Percentiles rank a stretch among this genome's conserved stretches.
phyloP scores from a whole-genome alignment of 2,113 vertebrate species.

The Semnornis frantzii region DNA sequence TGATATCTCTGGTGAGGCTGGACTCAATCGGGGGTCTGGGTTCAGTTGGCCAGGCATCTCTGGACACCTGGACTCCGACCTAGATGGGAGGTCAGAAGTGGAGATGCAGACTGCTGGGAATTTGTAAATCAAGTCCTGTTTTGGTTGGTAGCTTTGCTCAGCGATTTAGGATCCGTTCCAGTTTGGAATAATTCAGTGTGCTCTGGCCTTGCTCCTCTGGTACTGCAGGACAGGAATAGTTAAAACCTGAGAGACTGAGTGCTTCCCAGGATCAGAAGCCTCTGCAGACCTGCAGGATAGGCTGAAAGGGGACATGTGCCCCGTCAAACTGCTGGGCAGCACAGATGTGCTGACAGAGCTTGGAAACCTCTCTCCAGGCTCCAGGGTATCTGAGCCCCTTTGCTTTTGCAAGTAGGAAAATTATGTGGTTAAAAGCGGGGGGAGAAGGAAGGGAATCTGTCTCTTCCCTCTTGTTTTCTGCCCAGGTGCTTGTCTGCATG shows the following conservation, averaged over 20 bases:
- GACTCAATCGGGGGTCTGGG: not conserved
- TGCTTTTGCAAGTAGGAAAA: conserved; percentile 19
- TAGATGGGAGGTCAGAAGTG: not conserved
- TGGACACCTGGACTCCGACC: not conserved
- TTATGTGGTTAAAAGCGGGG: not conserved
- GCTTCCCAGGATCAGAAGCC: not conserved
- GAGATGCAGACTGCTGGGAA: not conserved
- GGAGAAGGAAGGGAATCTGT: not conserved
- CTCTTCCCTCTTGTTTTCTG: not conserved
- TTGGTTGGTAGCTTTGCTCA: not conserved
- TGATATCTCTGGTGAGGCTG: not conserved
- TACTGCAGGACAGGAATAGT: not conserved
- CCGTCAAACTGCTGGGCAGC: not conserved
- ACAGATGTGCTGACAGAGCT: not conserved
- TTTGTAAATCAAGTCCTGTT: not conserved
- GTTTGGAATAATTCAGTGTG: not conserved
- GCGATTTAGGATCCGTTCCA: not conserved
- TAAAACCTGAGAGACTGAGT: not conserved
- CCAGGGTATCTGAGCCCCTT: not conserved
- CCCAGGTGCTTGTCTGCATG: not conserved
- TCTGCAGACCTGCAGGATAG: not conserved
- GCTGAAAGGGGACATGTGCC: not conserved
- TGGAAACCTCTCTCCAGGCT: not conserved
- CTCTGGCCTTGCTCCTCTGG: not conserved
- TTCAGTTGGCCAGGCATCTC: not conserved